These are phyloP conservation scores for Corythornis vintsioides DNA, from an alignment of 2,113 vertebrate species.

Conservation along the genomic window DNA sequence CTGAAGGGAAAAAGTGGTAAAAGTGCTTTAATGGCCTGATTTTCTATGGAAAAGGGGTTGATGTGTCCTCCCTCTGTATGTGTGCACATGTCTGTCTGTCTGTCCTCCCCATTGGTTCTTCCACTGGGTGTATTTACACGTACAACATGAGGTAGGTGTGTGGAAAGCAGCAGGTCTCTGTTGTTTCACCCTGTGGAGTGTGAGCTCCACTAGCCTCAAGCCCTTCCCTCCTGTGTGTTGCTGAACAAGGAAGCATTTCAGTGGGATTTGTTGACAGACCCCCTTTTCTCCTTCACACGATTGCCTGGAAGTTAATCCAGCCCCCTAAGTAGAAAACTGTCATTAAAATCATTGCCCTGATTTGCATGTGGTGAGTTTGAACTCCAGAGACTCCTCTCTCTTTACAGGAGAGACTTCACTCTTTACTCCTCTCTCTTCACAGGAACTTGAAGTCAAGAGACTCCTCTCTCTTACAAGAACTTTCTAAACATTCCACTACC, in stretches of 20 bases:
- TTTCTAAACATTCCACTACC: not conserved
- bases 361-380: not conserved
- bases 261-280: not conserved
- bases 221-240: not conserved
- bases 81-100: not conserved
- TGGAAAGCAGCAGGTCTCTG: not conserved
- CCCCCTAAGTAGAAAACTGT: not conserved
- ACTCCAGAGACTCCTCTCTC: not conserved
- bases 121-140: not conserved
- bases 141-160: fast-evolving
- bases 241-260: not conserved
- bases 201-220: not conserved
- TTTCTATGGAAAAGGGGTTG: not conserved
- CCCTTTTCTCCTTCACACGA: not conserved
- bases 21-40: not conserved
- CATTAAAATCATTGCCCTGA: not conserved
- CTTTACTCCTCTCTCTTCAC: no score
- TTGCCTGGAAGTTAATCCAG: not conserved
- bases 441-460: not conserved
- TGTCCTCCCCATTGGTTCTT: not conserved
- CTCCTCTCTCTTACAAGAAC: not conserved
- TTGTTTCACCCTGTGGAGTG: not conserved
- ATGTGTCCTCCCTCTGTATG: not conserved
- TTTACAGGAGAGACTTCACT: not conserved
- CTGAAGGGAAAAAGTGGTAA: not conserved